Percentiles rank a stretch among this genome's conserved stretches.
These are phyloP conservation scores for Muscicapa striata DNA, from an alignment of 2,797 vertebrate species.

Conservation along the genomic window DNA sequence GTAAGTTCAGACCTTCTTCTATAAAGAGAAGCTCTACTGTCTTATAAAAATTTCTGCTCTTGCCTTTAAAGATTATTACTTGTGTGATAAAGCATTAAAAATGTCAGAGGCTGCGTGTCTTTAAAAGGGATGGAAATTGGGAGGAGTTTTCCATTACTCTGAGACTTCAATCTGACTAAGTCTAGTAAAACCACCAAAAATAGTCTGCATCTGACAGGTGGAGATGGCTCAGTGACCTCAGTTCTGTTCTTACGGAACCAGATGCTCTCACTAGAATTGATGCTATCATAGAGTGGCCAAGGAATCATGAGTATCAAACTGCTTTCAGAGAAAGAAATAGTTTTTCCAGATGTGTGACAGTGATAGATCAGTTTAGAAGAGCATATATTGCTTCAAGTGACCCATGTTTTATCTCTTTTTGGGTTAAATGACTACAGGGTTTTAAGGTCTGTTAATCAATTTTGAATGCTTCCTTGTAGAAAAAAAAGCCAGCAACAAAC, in stretches of 20 bases:
- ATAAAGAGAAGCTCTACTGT: not conserved
- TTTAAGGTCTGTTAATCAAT: not conserved
- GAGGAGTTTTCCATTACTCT: not conserved
- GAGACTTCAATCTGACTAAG: not conserved
- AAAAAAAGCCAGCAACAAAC: not conserved
- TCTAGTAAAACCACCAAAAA: constrained; percentile 18
- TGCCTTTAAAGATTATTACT: not conserved
- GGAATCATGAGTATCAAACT: not conserved
- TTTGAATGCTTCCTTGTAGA: not conserved
- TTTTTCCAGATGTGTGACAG: not conserved
- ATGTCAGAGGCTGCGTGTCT: not conserved
- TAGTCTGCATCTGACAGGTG: not conserved
- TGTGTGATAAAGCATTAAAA: not conserved
- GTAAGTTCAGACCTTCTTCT: not conserved
- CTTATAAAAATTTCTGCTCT: not conserved
- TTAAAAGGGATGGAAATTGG: not conserved
- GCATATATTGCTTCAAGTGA: not conserved
- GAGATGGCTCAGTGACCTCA: not conserved
- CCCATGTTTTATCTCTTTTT: not conserved
- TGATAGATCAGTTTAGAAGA: not conserved
- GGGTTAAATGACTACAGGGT: not conserved
- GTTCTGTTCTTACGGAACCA: not conserved
- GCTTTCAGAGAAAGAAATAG: not conserved
- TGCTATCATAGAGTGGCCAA: not conserved
- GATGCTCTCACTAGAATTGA: not conserved